Base-by-base conservation (phyloP, 2,888 invertebrate species). In the Drosophila conformis region DNA sequence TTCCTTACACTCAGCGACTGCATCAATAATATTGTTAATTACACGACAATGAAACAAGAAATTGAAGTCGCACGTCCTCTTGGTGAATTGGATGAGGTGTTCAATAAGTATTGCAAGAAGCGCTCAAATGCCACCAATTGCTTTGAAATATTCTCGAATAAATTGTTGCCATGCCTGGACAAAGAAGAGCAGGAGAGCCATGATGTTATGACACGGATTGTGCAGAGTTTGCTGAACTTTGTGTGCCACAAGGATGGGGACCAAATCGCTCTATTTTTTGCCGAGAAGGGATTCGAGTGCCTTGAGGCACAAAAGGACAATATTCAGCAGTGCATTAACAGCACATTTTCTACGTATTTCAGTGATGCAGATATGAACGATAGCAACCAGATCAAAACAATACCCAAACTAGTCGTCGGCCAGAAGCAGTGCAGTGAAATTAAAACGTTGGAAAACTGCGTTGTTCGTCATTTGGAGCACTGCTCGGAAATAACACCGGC, bases 221-320 rank as follows among this genome's bases (percentile, higher is more conserved):
- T 96, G 0, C 94, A 95, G 42, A 96, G 96, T 74, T 93, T 97
- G 1, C 93, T 96, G 0, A 95, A 95, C 78, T 97, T 97, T 90
- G 93, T 96, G 31, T 97, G 97, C 90, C 95, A 94, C 87, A 97
- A 97, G 84, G 96, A 97, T 82, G 97, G 97, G 11, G 97, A 97
- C 91, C 95, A 97, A 81, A 96, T 97, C 83, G 97, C 97, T 0
- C 93, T 97, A 83, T 97, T 97, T 90, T 96, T 97, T 66, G 95
- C 97, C 1, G 96, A 97, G 89, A 95, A 96, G n/a, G 97, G 97
- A 0, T 95, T 96, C 11, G 96, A 97, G 89, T 97, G 97, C 87
- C 93, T 97, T 70, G 86, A 94, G 66, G 93, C 94, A 0, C 95
- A 95, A 73, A 94, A 94, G 71, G 94, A 95, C 1, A 94, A 93